Evolutionary conservation across 2,797 vertebrate species (phyloP).

Genomic region (Pantherophis vulpinus): DNA sequence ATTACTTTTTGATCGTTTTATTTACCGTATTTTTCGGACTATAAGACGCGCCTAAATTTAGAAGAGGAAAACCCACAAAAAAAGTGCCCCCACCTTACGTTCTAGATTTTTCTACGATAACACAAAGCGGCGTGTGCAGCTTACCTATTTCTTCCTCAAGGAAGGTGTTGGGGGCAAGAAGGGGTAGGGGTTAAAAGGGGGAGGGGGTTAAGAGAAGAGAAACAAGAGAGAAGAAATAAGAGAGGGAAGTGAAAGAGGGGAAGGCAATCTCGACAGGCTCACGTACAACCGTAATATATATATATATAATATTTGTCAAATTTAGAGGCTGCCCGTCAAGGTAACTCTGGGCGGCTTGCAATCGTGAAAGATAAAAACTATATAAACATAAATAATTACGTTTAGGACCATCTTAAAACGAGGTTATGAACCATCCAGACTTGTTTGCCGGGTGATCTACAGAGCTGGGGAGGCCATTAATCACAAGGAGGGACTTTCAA

Average conservation of each 20-base stretch:
- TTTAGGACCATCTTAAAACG: background rate
- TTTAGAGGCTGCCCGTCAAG: background rate
- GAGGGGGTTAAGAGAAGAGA: constrained; percentile 14
- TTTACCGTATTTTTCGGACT: too few species aligned
- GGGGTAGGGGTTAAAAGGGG: constrained; percentile 28
- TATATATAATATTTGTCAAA: background rate
- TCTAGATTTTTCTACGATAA: constrained; percentile 10
- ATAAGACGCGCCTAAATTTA: too few species aligned
- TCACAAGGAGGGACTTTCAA: background rate
- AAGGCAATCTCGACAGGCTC: background rate
- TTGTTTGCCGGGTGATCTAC: background rate
- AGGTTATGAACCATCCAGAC: background rate
- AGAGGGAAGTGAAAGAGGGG: constrained; percentile 33
- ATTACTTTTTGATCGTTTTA: too few species aligned
- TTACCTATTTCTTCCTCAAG: constrained; percentile 52
- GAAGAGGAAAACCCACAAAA: too few species aligned
- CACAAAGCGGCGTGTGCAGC: constrained; percentile 4
- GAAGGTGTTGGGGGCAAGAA: constrained; percentile 46
- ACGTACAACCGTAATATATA: background rate
- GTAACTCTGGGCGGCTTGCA: too few species aligned
- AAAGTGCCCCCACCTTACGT: background rate
- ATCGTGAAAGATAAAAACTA: too few species aligned
- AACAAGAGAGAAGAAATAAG: constrained; percentile 6
- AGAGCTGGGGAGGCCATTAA: constrained; percentile 5
- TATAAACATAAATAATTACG: background rate